Percentiles rank a stretch among this genome's conserved stretches.
Evolutionary conservation across 1,140 invertebrate species (phyloP).

Genomic region (Ostrea denselamellosa): DNA sequence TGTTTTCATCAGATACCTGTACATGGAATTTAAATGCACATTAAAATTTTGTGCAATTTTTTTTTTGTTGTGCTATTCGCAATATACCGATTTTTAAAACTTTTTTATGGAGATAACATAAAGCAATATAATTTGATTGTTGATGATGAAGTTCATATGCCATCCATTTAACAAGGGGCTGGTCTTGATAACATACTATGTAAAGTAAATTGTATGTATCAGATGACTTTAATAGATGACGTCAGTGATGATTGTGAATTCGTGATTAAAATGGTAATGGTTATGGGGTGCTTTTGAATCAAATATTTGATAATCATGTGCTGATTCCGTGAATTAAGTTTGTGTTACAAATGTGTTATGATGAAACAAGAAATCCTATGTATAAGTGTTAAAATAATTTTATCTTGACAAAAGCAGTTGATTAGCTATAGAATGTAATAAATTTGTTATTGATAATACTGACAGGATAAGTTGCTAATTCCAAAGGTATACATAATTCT

Average conservation of each 20-base stretch:
- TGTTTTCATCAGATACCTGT: no score
- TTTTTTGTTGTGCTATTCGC: not conserved
- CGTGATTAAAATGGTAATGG: not conserved
- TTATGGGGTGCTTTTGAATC: not conserved
- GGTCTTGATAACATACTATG: not conserved
- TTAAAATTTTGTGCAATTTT: not conserved
- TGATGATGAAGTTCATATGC: not conserved
- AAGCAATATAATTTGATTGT: not conserved
- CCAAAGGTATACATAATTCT: not conserved
- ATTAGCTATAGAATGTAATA: not conserved
- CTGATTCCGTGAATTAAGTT: constrained; percentile 8
- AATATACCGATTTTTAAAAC: not conserved
- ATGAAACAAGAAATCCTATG: constrained; percentile 9
- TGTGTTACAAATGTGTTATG: not conserved
- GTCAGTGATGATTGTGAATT: not conserved
- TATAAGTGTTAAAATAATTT: not conserved
- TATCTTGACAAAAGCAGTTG: not conserved
- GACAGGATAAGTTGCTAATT: not conserved
- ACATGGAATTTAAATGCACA: not conserved
- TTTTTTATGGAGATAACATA: not conserved
- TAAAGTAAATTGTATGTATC: not conserved
- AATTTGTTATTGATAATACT: not conserved
- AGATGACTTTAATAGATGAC: not conserved
- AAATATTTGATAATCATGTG: constrained; percentile 23
- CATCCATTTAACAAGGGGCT: not conserved